Evolutionary conservation across 30 jellyfish, hydroid and myxozoan genomes (phyloP).

Genomic region (Chrysaora quinquecirrha): DNA sequence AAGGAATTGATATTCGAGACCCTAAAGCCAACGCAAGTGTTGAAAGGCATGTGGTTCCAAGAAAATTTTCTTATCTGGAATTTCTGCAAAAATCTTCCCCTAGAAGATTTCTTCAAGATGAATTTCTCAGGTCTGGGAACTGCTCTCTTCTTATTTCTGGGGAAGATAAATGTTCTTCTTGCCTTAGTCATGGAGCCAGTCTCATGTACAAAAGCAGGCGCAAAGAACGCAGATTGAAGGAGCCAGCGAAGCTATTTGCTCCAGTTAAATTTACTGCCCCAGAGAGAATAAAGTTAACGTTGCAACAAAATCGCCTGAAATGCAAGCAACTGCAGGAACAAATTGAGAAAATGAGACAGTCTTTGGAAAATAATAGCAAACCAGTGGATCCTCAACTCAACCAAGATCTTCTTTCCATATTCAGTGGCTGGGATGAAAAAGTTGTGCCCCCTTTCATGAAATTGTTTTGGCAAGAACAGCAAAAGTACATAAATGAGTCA

Average conservation of each 20-base stretch:
- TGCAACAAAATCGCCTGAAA: constrained; percentile 12
- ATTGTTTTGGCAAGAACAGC: constrained; percentile 14
- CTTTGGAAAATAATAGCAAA: not conserved
- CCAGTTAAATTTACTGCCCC: constrained; percentile 15
- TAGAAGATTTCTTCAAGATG: constrained; percentile 20
- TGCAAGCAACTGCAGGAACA: constrained; percentile 15
- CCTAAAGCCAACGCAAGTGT: constrained; percentile 19
- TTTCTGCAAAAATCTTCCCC: constrained; percentile 2
- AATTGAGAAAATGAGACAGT: not conserved
- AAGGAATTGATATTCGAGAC: constrained; percentile 19
- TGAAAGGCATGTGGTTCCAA: constrained; percentile 28
- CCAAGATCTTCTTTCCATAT: constrained; percentile 6
- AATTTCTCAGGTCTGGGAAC: constrained; percentile 4
- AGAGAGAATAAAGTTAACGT: constrained; percentile 13
- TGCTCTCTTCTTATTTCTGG: constrained; percentile 30
- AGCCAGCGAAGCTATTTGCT: constrained; percentile 15
- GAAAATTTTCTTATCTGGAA: constrained; percentile 5
- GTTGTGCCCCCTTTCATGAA: constrained; percentile 19
- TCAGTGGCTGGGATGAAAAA: not conserved
- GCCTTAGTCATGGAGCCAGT: constrained; percentile 19
- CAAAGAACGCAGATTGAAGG: constrained; percentile 5
- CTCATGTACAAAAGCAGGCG: not conserved
- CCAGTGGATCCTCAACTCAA: not conserved
- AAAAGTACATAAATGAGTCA: not conserved
- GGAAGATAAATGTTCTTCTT: constrained; percentile 14